Percentiles rank a stretch among this genome's conserved stretches.
Conservation (phyloP, 2,888 invertebrate species). For the Acronicta aceris region DNA sequence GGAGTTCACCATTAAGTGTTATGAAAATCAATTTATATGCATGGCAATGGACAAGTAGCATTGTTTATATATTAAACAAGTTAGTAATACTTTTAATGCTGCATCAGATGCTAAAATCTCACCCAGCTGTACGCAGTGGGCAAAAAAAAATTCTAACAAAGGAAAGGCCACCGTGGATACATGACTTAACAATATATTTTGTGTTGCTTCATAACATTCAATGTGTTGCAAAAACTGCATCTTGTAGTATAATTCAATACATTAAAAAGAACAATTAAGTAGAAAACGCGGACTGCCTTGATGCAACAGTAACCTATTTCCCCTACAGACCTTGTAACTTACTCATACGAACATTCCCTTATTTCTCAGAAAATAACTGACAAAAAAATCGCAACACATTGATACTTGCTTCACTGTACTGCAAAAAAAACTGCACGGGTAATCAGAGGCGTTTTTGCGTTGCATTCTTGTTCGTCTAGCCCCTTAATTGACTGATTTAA, state of each 20-base stretch:
- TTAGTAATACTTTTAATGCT: too few relatives aligned
- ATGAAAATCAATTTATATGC: too few relatives aligned
- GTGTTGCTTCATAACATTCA: neutral
- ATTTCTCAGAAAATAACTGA: constrained; percentile 17
- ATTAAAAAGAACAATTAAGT: neutral
- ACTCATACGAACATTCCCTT: constrained; percentile 6
- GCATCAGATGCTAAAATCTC: too few relatives aligned
- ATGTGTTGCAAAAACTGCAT: neutral
- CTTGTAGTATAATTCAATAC: neutral
- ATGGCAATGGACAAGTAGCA: too few relatives aligned
- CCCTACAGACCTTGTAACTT: constrained; percentile 20
- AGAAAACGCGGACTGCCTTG: constrained; percentile 2
- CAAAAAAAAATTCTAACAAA: too few relatives aligned
- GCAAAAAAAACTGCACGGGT: constrained; percentile 30
- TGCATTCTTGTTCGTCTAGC: constrained; percentile 61
- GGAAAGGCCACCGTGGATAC: too few relatives aligned
- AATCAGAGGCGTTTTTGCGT: constrained; percentile 38
- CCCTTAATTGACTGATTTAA: constrained; percentile 77
- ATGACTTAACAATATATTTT: too few relatives aligned
- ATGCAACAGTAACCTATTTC: constrained; percentile 36
- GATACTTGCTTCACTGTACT: constrained; percentile 24
- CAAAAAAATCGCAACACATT: constrained; percentile 17
- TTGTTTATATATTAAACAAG: too few relatives aligned
- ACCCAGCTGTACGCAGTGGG: too few relatives aligned
- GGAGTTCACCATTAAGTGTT: too few relatives aligned